Conservation (phyloP, 1,140 invertebrate species). For the Lepidostoma basale region DNA sequence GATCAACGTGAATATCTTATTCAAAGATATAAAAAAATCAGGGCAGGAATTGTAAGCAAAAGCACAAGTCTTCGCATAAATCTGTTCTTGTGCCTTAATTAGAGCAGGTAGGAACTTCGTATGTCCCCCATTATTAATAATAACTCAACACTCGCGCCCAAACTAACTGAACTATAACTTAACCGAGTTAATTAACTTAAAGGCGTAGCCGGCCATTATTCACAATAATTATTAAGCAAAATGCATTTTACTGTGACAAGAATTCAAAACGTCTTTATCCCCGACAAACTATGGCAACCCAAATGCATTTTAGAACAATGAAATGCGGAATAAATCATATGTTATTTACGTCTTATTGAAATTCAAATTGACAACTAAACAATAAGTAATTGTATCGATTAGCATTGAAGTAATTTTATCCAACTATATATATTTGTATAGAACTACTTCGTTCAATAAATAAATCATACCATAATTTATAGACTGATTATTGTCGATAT, state of each 20-base stretch:
- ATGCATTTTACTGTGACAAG: background rate
- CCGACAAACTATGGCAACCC: conserved; percentile 35
- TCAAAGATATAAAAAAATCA: no score
- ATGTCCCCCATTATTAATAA: conserved; percentile 37
- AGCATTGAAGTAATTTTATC: conserved; percentile 13
- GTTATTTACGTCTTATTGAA: no score
- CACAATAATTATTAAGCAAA: background rate
- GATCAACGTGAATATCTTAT: no score
- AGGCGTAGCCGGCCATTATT: background rate
- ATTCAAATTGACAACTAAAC: conserved; percentile 30
- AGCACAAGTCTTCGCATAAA: conserved; percentile 35
- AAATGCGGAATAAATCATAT: background rate
- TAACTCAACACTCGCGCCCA: background rate
- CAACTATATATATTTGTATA: no score
- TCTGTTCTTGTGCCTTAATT: conserved; percentile 28
- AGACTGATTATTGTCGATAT: no score
- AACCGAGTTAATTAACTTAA: conserved; percentile 30
- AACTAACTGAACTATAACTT: conserved; percentile 8
- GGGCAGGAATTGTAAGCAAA: no score
- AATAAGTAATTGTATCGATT: conserved; percentile 27
- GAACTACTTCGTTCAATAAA: no score
- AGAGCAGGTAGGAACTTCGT: no score
- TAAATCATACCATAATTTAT: no score
- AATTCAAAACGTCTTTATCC: no score
- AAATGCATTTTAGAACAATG: conserved; percentile 40